Evolutionary conservation across 2,797 vertebrate genomes (phyloP), one percentile per base, ranked within the genome.

Genomic region (Gallirallus australis): DNA sequence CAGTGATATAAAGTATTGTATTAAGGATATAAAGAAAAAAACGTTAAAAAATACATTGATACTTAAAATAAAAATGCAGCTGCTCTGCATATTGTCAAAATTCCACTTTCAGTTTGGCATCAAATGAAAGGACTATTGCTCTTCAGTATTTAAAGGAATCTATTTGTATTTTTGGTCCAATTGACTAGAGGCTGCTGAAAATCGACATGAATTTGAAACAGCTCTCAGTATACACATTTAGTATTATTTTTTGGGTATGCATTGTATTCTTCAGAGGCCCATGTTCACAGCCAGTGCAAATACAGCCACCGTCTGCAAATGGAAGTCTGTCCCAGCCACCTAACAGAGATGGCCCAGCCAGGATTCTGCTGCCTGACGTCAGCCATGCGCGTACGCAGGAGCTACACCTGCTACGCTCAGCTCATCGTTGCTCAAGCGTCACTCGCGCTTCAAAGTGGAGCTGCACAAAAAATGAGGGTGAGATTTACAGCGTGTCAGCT

Each of bases 21-120:
- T 92, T 94, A 92, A 89, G 75, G 50, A 82, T 54, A 93, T 93
- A 93, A 96, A 94, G 89, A 85, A 94, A 94, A 86, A 86, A 76
- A 31, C 12, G 71, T 61, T 11, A 84, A 96, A 84, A 94, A 96
- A 93, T 82, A 86, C 91, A 94, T 16, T 92, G 94, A 94, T 96
- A 96, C 96, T 97, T 96, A 97, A 97, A 97, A 97, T 96, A 97
- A 97, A 97, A 96, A 93, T 95, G 97, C 95, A 97, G 96, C 97
- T 97, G 97, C 71, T 97, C 90, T 84, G 89, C 87, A 96, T 93
- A 96, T 95, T 97, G 96, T 97, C 65, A 89, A 92, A 94, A 92
- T 68, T 77, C 89, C 94, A 94, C 96, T 96, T 96, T 96, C 91
- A 89, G 65, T 83, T 93, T 97, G 95, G 96, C 97, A 97, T 65